Evolutionary conservation across 2,113 vertebrate genomes (phyloP), one percentile per base, ranked within the genome.

Genomic region (Orientallactaga bullata): DNA sequence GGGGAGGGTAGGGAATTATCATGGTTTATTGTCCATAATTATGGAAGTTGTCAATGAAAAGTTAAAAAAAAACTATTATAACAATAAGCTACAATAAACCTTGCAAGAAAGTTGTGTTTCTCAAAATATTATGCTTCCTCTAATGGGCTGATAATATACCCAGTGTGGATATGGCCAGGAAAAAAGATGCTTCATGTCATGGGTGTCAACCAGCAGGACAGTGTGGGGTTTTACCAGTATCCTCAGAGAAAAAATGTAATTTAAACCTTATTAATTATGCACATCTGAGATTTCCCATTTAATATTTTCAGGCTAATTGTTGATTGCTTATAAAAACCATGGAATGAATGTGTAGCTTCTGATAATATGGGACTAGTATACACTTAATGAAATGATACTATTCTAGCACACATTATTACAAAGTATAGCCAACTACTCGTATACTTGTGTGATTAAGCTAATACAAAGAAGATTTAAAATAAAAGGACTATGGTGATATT

Each of bases 401-500:
- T 37, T 35, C 79, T 35, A 79, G 65, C 47, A 65, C 55, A 28
- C 39, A 24, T 85, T 47, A 79, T 90, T 80, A 58, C 30, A 76
- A 90, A 87, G 16, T 30, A 79, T 78, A 47, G 9, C 9, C 24
- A 63, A 60, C 26, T 60, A 51, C 68, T 69, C 3, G 6, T 95
- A 18, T n/a, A 35, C 58, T 35, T 69, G 10, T 37, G 23, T 80
- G 26, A 28, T 80, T 79, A 87, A 83, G 47, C n/a, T 77, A 65
- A 77, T n/a, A 24, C 20, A 95, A 90, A 80, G 7, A 87, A 74
- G 3, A 69, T 95, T 83, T 32, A 89, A 80, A 80, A 23, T 84
- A 9, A 58, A 92, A 77, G 7, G 12, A 24, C 20, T 68, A 0
- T 42, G 61, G 30, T 6, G 83, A 7, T 65, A 35, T 28, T 11